These are phyloP conservation scores for Labeo rohita DNA, from an alignment of 2,113 vertebrate species.

Conservation along the genomic window DNA sequence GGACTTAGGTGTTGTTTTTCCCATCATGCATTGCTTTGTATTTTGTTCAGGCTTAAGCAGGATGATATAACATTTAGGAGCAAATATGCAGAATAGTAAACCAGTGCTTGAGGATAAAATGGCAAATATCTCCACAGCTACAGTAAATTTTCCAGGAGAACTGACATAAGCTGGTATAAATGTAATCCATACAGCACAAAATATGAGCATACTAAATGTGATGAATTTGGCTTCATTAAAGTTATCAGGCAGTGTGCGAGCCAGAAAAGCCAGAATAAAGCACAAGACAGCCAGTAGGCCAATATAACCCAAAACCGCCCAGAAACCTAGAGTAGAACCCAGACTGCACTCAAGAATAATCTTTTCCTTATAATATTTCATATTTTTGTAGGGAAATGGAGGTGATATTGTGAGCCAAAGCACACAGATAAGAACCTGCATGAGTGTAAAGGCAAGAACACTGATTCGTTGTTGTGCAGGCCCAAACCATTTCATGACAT, in stretches of 20 bases:
- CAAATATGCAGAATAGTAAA: constrained; percentile 70
- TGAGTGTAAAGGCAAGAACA: background rate
- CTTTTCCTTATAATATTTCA: background rate
- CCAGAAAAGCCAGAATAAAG: constrained; percentile 34
- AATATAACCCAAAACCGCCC: background rate
- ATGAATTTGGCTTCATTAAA: constrained; percentile 1
- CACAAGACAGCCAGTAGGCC: background rate
- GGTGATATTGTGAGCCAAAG: background rate
- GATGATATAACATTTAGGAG: constrained; percentile 43
- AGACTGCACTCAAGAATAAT: background rate
- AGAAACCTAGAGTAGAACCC: background rate
- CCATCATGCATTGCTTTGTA: constrained; percentile 70
- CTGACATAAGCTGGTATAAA: background rate
- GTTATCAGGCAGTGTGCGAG: background rate
- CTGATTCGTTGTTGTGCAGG: background rate
- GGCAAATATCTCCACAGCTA: background rate
- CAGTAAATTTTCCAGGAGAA: background rate
- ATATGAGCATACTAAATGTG: background rate
- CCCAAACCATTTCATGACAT: constrained; percentile 20
- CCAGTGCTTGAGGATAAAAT: constrained; percentile 65
- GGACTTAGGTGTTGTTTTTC: constrained; percentile 50
- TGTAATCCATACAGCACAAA: background rate
- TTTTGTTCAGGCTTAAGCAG: constrained; percentile 71
- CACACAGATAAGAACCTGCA: background rate
- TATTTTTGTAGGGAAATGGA: background rate